Evolutionary conservation across 2,888 invertebrate species (phyloP).

Genomic region (Odontothrips loti): DNA sequence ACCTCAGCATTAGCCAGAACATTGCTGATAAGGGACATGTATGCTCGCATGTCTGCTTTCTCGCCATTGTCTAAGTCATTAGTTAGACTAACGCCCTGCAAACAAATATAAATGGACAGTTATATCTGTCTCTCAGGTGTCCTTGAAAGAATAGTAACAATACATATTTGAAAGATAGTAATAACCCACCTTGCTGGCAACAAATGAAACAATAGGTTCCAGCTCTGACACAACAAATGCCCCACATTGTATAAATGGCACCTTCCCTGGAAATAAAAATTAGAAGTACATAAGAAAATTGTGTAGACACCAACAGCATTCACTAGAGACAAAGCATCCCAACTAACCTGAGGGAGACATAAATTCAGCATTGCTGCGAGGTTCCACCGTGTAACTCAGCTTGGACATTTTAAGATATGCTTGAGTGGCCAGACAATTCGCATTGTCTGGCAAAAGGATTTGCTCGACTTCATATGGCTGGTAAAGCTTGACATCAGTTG

Average conservation of each 20-base stretch:
- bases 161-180: conserved; percentile 28
- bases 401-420: conserved; percentile 91
- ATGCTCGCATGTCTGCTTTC: conserved; percentile 88
- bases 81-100: conserved; percentile 68
- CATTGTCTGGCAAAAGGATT: conserved; percentile 88
- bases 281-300: neutral
- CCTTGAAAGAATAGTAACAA: neutral
- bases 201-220: conserved; percentile 85
- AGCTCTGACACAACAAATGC: conserved; percentile 84
- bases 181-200: conserved; percentile 65
- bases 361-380: conserved; percentile 86
- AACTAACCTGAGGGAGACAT: conserved; percentile 80
- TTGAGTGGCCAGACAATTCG: conserved; percentile 88
- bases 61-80: conserved; percentile 65
- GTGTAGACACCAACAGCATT: neutral
- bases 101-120: conserved; percentile 29
- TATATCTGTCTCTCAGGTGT: too few relatives aligned
- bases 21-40: conserved; percentile 83
- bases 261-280: conserved; percentile 57
- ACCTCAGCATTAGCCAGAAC: conserved; percentile 89
- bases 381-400: conserved; percentile 74
- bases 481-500: conserved; percentile 76
- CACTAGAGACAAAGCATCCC: neutral
- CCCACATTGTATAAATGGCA: conserved; percentile 90
- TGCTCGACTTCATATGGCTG: conserved; percentile 92